Percentiles rank a stretch among this genome's conserved stretches.
Evolutionary conservation across 2,888 invertebrate species (phyloP).

Genomic region (Stegophylla sp.): DNA sequence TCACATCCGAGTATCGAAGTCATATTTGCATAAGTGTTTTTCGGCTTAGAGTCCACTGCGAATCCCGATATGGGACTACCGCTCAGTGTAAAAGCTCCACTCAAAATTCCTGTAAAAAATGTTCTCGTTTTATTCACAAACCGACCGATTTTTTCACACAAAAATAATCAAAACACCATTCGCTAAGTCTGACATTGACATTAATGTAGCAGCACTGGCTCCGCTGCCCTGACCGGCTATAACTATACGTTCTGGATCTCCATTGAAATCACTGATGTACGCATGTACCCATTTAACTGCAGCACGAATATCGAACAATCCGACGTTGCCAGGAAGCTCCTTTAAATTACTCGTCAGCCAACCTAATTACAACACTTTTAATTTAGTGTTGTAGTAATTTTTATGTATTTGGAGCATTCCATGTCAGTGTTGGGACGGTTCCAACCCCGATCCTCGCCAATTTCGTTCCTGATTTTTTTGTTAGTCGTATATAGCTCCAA

Average conservation of each 20-base stretch:
- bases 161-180: conserved; percentile 56
- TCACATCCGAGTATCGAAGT: conserved; percentile 74
- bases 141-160: not conserved
- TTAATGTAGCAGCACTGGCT: conserved; percentile 75
- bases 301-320: conserved; percentile 76
- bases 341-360: conserved; percentile 76
- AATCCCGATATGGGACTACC: conserved; percentile 78
- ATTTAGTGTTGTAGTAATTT: not conserved
- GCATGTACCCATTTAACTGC: conserved; percentile 77
- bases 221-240: conserved; percentile 82
- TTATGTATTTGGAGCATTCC: too few relatives aligned
- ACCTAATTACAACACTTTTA: conserved; percentile 65
- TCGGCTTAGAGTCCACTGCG: conserved; percentile 73
- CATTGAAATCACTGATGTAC: conserved; percentile 79
- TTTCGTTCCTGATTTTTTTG: too few relatives aligned
- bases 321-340: conserved; percentile 78
- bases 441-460: too few relatives aligned
- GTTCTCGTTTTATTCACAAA: too few relatives aligned
- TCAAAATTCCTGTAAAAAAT: conserved; percentile 65
- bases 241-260: conserved; percentile 75
- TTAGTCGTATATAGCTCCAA: too few relatives aligned
- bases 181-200: conserved; percentile 67
- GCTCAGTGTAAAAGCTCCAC: conserved; percentile 77
- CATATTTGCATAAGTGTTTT: conserved; percentile 70
- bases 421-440: too few relatives aligned